Conservation (phyloP, 2,113 vertebrate species). For the Vidua chalybeata region DNA sequence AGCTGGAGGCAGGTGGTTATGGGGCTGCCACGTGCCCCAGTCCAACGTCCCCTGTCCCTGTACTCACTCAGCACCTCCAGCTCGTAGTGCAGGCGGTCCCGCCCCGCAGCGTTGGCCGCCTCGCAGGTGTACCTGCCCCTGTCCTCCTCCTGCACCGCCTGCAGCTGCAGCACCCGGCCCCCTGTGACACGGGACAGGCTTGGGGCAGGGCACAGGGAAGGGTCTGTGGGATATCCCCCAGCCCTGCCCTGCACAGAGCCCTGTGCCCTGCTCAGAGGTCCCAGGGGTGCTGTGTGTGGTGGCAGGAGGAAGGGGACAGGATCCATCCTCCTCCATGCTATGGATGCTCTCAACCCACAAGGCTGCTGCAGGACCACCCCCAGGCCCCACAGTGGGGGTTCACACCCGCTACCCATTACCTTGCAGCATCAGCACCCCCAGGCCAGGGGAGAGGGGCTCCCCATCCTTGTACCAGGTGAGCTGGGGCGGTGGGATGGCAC, state of each 20-base stretch:
- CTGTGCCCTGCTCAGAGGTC: rapidly evolving
- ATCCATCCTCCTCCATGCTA: background rate
- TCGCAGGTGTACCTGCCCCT: conserved; percentile 84
- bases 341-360: background rate
- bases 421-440: conserved; percentile 77
- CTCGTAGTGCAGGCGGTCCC: conserved; percentile 85
- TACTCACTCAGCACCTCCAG: conserved; percentile 85
- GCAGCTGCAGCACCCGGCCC: conserved; percentile 87
- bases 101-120: conserved; percentile 84
- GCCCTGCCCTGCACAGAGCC: rapidly evolving
- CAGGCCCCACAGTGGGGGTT: background rate
- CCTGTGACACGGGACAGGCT: conserved; percentile 50
- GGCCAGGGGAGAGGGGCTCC: conserved; percentile 70
- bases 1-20: conserved; percentile 52
- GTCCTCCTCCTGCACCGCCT: conserved; percentile 74
- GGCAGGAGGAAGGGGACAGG: background rate
- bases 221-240: background rate
- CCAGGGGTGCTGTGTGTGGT: rapidly evolving
- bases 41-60: rapidly evolving
- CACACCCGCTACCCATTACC: conserved; percentile 65
- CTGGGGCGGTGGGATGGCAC: conserved; percentile 78
- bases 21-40: rapidly evolving
- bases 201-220: background rate
- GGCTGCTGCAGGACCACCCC: background rate
- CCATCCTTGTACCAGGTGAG: conserved; percentile 86